phyloP scores from a whole-genome alignment of 2,888 invertebrate species.

The Brenthis hecate region DNA sequence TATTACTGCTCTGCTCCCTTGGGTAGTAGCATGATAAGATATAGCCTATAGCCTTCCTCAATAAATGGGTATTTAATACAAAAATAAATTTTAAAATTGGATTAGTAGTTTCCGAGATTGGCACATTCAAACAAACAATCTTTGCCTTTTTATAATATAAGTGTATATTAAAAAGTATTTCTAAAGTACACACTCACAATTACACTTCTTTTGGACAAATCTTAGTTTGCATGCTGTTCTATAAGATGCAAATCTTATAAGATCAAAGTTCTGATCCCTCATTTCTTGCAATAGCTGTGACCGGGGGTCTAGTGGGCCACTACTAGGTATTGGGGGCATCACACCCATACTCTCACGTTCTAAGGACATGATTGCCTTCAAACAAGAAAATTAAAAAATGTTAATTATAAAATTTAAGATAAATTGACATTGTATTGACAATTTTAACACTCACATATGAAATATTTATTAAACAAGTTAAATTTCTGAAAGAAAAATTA shows the following conservation, averaged over 20 bases:
- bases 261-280: conserved; percentile 96
- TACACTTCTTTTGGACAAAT: conserved; percentile 98
- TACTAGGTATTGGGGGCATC: conserved; percentile 51
- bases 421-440: background rate
- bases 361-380: conserved; percentile 60
- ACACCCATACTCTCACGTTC: conserved; percentile 68
- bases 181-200: conserved; percentile 85
- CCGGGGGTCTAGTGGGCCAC: conserved; percentile 82
- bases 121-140: no score
- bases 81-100: no score
- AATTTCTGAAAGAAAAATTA: no score
- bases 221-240: conserved; percentile 98
- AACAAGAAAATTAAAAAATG: conserved; percentile 1
- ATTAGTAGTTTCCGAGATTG: no score
- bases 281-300: conserved; percentile 92
- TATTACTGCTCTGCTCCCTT: no score
- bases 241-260: conserved; percentile 98
- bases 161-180: no score
- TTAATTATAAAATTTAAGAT: background rate
- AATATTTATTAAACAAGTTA: no score
- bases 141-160: no score
- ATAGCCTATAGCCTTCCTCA: no score
- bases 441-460: no score
- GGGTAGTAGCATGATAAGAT: no score
- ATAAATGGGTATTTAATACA: no score